phyloP scores from a whole-genome alignment of 1,140 invertebrate species.

The Adelges cooleyi region DNA sequence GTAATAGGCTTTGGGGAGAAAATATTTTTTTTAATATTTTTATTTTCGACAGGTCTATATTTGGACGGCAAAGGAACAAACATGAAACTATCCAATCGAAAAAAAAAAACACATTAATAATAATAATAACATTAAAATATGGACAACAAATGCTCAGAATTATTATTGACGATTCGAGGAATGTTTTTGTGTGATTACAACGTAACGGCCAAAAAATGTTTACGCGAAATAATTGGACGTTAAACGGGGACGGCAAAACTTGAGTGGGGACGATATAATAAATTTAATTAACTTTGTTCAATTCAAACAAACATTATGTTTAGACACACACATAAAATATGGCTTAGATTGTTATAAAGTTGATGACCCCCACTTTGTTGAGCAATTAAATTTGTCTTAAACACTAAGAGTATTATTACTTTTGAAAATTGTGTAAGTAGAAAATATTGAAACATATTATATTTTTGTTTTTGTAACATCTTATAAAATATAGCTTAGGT shows the following conservation, averaged over 20 bases:
- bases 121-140: no score
- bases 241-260: slow-evolving; percentile 18
- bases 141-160: no score
- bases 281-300: slow-evolving; percentile 10
- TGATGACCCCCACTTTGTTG: slow-evolving; percentile 21
- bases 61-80: slow-evolving; percentile 21
- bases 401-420: slow-evolving; percentile 2
- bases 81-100: not conserved
- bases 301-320: not conserved
- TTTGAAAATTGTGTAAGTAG: slow-evolving; percentile 19
- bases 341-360: slow-evolving; percentile 12
- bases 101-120: slow-evolving; percentile 1
- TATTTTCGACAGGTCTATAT: no score
- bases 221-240: slow-evolving; percentile 1
- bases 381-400: slow-evolving; percentile 27
- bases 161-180: not conserved
- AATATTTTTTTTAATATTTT: no score
- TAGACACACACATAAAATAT: no score
- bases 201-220: not conserved
- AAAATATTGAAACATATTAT: slow-evolving; percentile 9
- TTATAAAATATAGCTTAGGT: slow-evolving; percentile 10
- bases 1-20: no score
- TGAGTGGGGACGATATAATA: not conserved
- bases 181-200: slow-evolving; percentile 6
- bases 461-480: not conserved